Evolutionary conservation across 2,888 invertebrate genomes (phyloP), one percentile per base, ranked within the genome.

Genomic region (Mythimna vitellina): DNA sequence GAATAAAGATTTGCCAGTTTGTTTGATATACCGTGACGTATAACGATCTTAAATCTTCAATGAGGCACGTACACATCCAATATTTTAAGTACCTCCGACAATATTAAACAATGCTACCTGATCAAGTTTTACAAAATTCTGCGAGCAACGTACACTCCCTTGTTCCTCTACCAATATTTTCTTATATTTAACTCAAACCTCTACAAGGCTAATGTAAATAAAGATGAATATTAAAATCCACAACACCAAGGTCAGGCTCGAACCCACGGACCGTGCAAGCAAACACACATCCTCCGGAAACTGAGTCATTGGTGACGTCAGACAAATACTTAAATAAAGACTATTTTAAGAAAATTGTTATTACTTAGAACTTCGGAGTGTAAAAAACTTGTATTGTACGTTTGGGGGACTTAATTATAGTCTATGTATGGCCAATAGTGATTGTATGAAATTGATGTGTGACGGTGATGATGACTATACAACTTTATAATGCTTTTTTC

Each of bases 251-350:
- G 84, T 83, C 84, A 78, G 69, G 53, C 70, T 75, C 64, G 65
- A 81, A 81, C 82, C 80, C 84, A 80, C 84, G 62, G 81, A 86
- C 84, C 85, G 78, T 85, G 86, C 78, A 83, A 82, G 73, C 56
- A 81, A 68, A 80, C 74, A 85, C 70, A 84, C 80, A 85, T 85
- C 85, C 84, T 86, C 76, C 84, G 85, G 86, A 85, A 83, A 86
- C 85, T 83, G 86, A 85, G 69, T 85, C 86, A 85, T 81, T 70
- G 60, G 46, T 85, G 78, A 83, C 85, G 86, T 85, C 80, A 86
- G n/a, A 38, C 5, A 46, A 0, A 42, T 42, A 65, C 57, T 67
- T 71, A 1, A 17, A 17, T 46, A 66, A 65, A 35, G 64, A 67
- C 73, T 76, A 77, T 83, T 83, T 80, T 76, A 32, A 67, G 71